phyloP scores from a whole-genome alignment of 2,797 vertebrate species.

The Sebastes diploproa region DNA sequence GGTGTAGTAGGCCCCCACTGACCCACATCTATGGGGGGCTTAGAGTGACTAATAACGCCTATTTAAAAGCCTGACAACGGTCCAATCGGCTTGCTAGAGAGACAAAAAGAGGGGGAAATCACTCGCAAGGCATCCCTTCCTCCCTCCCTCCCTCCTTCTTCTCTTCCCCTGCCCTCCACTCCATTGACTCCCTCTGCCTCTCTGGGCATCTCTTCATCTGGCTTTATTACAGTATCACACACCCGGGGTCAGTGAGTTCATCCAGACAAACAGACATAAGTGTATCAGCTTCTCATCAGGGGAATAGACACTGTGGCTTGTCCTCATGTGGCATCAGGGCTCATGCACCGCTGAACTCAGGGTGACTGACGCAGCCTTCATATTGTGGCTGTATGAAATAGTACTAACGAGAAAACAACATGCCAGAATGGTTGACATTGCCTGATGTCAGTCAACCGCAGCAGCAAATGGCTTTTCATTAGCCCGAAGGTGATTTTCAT shows the following conservation, averaged over 20 bases:
- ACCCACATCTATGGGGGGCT: no score
- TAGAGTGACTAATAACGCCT: no score
- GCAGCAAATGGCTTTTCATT: conserved; percentile 45
- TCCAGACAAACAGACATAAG: conserved; percentile 21
- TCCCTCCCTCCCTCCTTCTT: background rate
- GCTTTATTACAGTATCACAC: conserved; percentile 46
- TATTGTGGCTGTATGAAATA: conserved; percentile 24
- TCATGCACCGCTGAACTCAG: conserved; percentile 29
- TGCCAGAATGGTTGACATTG: background rate
- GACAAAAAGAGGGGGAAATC: background rate
- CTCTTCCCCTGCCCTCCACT: background rate
- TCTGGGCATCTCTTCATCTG: conserved; percentile 20
- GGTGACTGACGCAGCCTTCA: conserved; percentile 27
- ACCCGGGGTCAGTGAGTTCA: conserved; percentile 33
- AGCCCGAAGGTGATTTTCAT: conserved; percentile 49
- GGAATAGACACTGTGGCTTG: conserved; percentile 24
- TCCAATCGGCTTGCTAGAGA: background rate
- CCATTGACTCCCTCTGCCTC: conserved; percentile 12
- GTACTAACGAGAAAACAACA: conserved; percentile 28
- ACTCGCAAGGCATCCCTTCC: background rate
- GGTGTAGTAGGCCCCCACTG: no score
- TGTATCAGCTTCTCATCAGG: conserved; percentile 40
- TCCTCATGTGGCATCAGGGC: conserved; percentile 25
- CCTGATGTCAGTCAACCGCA: conserved; percentile 46
- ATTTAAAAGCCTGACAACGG: no score